Evolutionary conservation across 2,797 vertebrate genomes (phyloP).

Genomic region (Takifugu ocellatus): DNA sequence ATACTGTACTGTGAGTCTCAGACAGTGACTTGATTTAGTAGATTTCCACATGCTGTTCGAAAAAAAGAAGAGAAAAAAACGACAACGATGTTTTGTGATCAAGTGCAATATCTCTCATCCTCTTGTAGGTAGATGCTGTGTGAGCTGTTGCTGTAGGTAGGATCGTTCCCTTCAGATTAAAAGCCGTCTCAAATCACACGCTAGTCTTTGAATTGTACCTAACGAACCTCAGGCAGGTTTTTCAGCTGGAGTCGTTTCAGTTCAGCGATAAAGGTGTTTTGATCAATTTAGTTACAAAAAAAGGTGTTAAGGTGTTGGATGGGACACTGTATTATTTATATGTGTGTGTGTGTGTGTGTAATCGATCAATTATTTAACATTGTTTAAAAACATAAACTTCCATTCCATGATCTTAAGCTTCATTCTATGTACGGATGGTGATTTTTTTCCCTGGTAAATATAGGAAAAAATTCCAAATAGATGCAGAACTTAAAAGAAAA

Average conservation of each 20-base stretch:
- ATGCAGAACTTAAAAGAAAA: background rate
- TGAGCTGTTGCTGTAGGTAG: slow-evolving; percentile 37
- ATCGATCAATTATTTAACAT: background rate
- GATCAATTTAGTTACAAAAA: background rate
- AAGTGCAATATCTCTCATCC: slow-evolving; percentile 76
- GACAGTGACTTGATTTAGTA: slow-evolving; percentile 68
- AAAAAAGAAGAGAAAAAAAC: slow-evolving; percentile 15
- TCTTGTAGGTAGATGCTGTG: slow-evolving; percentile 53
- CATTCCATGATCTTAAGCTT: background rate
- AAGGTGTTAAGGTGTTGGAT: background rate
- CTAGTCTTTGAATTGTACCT: slow-evolving; percentile 27
- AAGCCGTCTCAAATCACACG: slow-evolving; percentile 56
- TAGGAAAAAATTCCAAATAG: background rate
- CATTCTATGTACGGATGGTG: slow-evolving; percentile 16
- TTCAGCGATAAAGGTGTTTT: background rate
- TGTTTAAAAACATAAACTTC: too few relatives aligned
- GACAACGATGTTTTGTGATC: slow-evolving; percentile 59
- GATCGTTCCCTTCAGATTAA: slow-evolving; percentile 26
- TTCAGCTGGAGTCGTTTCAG: background rate
- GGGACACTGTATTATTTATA: slow-evolving; percentile 4
- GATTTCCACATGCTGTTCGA: slow-evolving; percentile 67
- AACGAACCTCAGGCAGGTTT: slow-evolving; percentile 42
- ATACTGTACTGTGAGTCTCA: slow-evolving; percentile 68
- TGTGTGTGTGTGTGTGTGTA: background rate
- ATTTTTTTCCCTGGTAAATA: background rate